These are phyloP conservation scores for Temnothorax ravouxi DNA, from an alignment of 2,888 invertebrate genomes.

Conservation along the genomic window DNA sequence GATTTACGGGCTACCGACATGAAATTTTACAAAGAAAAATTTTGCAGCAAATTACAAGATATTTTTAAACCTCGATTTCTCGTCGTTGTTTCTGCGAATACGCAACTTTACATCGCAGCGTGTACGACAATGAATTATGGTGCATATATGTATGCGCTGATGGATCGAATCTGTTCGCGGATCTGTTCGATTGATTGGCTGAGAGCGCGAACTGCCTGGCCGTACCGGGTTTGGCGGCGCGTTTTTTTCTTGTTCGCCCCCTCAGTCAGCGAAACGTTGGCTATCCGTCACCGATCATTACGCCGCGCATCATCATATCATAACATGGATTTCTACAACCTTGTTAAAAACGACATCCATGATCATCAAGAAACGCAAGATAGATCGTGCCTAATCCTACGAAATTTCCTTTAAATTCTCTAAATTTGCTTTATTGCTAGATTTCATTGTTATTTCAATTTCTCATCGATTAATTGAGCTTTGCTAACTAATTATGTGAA, in stretches of 20 bases:
- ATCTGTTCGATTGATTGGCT: constrained; percentile 56
- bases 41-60: constrained; percentile 2
- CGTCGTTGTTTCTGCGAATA: neutral
- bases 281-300: constrained; percentile 80
- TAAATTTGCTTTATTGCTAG: neutral
- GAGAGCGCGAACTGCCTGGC: constrained; percentile 55
- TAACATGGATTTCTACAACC: constrained; percentile 49
- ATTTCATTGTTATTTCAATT: neutral
- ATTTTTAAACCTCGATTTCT: neutral
- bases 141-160: constrained; percentile 58
- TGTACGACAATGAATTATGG: constrained; percentile 67
- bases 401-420: neutral
- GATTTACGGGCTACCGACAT: constrained; percentile 18
- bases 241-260: constrained; percentile 44
- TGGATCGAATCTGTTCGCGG: constrained; percentile 61
- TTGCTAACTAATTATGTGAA: neutral
- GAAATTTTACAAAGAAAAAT: neutral
- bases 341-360: neutral
- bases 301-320: constrained; percentile 55
- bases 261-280: constrained; percentile 57
- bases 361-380: neutral
- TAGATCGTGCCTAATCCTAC: neutral
- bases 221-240: constrained; percentile 32
- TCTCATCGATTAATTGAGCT: constrained; percentile 1
- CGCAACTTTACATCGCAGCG: constrained; percentile 18